Evolutionary conservation across 2,888 invertebrate species (phyloP).

Genomic region (Stratiomys singularior): DNA sequence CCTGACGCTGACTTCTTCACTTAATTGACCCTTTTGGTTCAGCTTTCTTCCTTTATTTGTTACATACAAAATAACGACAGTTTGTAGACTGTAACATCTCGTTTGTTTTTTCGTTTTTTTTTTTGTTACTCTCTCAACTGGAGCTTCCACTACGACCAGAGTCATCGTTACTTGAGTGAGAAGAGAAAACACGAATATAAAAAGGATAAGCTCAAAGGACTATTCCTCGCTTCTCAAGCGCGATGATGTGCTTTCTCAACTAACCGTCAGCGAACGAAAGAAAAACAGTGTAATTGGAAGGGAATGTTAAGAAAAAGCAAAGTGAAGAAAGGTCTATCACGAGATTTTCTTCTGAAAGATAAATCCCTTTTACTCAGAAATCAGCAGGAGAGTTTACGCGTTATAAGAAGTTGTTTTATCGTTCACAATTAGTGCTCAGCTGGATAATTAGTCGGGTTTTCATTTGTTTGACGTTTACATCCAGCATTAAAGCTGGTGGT

Average conservation of each 20-base stretch:
- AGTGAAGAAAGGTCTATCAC: neutral
- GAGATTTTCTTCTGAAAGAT: neutral
- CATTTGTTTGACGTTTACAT: neutral
- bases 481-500: neutral
- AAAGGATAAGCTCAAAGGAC: neutral
- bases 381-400: slow-evolving; percentile 19
- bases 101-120: neutral
- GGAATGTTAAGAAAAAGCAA: neutral
- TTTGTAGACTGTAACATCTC: neutral
- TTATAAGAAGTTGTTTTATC: slow-evolving; percentile 41
- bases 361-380: neutral
- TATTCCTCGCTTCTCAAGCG: neutral
- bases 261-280: neutral
- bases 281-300: neutral
- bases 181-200: neutral
- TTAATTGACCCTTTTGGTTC: neutral
- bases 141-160: too few relatives aligned
- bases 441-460: slow-evolving; percentile 39
- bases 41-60: neutral
- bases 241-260: too few relatives aligned
- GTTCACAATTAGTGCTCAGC: slow-evolving; percentile 43
- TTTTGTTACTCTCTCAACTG: too few relatives aligned
- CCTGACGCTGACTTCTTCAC: neutral
- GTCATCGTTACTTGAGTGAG: neutral
- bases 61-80: neutral